A percentile compares a stretch with the other conserved stretches of the same genome.
Conservation (phyloP, 2,797 vertebrate species). For the Sebastes wilsoni region DNA sequence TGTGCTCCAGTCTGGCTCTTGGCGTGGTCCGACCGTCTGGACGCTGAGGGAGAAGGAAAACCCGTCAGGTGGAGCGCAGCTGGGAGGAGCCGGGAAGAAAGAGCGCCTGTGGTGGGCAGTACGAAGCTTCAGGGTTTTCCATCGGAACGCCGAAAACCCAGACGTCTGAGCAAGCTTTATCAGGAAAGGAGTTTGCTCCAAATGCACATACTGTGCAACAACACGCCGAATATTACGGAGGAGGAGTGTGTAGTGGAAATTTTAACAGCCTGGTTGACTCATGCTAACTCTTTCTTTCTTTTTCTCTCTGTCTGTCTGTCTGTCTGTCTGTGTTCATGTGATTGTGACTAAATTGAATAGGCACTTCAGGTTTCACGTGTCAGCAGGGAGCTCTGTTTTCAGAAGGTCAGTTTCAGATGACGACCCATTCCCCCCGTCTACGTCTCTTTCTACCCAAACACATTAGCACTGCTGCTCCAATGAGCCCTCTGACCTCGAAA, state of each 20-base stretch:
- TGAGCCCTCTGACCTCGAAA: constrained; percentile 21
- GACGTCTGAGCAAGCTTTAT: constrained; percentile 76
- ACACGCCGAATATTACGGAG: constrained; percentile 4
- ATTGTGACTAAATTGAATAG: constrained; percentile 31
- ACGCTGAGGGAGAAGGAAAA: constrained; percentile 61
- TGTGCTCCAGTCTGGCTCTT: constrained; percentile 73
- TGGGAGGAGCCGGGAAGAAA: constrained; percentile 68
- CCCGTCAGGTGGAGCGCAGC: constrained; percentile 66
- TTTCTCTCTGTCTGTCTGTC: neutral
- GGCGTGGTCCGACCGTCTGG: constrained; percentile 58
- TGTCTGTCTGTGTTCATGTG: neutral
- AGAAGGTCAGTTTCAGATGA: constrained; percentile 55
- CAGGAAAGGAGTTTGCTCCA: constrained; percentile 60
- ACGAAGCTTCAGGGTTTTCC: constrained; percentile 60
- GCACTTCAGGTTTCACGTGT: constrained; percentile 43
- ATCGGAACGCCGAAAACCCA: constrained; percentile 52
- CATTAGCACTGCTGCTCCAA: constrained; percentile 49
- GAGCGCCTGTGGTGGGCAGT: constrained; percentile 52
- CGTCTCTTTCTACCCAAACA: constrained; percentile 40
- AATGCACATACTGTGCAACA: constrained; percentile 24
- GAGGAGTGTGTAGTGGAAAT: constrained; percentile 16
- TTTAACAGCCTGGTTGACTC: neutral
- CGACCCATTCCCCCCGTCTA: neutral
- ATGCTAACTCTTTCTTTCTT: neutral
- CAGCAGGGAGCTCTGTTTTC: constrained; percentile 51